Conservation (phyloP, 2,797 vertebrate species). For the Myripristis murdjan region DNA sequence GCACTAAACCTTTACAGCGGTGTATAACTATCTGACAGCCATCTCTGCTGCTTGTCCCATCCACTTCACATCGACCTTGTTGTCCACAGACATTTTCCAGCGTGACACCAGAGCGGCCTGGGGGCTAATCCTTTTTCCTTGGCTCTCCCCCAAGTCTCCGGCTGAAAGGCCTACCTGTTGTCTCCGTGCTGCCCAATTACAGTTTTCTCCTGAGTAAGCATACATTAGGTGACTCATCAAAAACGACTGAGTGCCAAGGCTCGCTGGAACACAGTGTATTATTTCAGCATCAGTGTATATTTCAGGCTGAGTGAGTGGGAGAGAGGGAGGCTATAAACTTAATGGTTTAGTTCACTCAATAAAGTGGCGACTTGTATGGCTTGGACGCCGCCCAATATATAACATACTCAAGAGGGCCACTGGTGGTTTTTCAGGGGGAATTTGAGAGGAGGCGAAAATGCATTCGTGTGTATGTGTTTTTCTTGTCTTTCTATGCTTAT, state of each 20-base stretch:
- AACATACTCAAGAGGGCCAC: conserved; percentile 43
- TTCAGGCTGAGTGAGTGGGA: conserved; percentile 60
- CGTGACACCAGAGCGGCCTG: not conserved
- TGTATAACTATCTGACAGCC: conserved; percentile 8
- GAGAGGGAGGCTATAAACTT: conserved; percentile 65
- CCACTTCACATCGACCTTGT: conserved; percentile 28
- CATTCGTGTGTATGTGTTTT: conserved; percentile 12
- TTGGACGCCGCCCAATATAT: conserved; percentile 68
- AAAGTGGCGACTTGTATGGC: conserved; percentile 72
- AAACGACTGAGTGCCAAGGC: conserved; percentile 58
- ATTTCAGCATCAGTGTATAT: conserved; percentile 77
- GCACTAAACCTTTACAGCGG: not conserved
- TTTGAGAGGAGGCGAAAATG: conserved; percentile 47
- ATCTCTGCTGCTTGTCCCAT: conserved; percentile 1
- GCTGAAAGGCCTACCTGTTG: conserved; percentile 75
- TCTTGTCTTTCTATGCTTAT: conserved; percentile 13
- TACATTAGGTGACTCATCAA: conserved; percentile 80
- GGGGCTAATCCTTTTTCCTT: conserved; percentile 38
- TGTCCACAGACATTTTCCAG: conserved; percentile 28
- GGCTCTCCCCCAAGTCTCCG: conserved; percentile 21
- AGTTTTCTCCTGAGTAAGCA: conserved; percentile 76
- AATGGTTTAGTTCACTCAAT: conserved; percentile 77
- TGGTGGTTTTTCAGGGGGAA: conserved; percentile 43
- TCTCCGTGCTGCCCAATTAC: conserved; percentile 64
- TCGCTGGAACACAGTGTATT: conserved; percentile 69